phyloP scores from a whole-genome alignment of 1,140 invertebrate genomes.

The Drosophila sp. region DNA sequence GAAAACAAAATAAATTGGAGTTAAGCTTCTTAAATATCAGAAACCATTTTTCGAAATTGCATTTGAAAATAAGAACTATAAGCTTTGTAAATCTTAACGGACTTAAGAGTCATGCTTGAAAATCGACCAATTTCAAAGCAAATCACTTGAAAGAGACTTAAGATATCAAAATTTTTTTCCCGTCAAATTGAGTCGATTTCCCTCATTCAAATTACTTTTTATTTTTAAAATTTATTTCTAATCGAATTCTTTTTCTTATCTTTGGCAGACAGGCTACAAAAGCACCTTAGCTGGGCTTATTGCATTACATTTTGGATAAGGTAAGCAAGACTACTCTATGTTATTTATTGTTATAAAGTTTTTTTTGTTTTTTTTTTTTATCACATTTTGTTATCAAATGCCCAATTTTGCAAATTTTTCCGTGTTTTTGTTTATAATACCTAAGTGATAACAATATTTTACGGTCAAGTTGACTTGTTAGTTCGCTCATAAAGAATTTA shows the following conservation, averaged over 20 bases:
- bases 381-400: background rate
- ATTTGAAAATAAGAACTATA: too few species aligned
- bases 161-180: too few species aligned
- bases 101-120: too few species aligned
- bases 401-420: background rate
- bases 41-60: too few species aligned
- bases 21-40: too few species aligned
- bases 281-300: conserved; percentile 15
- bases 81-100: too few species aligned
- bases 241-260: background rate
- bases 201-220: background rate
- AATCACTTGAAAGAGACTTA: too few species aligned
- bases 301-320: conserved; percentile 32
- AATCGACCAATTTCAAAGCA: too few species aligned
- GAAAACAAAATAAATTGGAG: too few species aligned
- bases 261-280: conserved; percentile 27
- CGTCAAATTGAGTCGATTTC: background rate
- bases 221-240: background rate
- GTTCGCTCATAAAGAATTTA: background rate
- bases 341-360: background rate
- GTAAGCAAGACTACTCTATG: conserved; percentile 8
- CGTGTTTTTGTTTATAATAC: background rate
- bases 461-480: background rate
- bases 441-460: background rate
- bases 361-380: conserved; percentile 3